phyloP scores from a whole-genome alignment of 2,888 invertebrate species.

The Lamellibrachia satsuma region DNA sequence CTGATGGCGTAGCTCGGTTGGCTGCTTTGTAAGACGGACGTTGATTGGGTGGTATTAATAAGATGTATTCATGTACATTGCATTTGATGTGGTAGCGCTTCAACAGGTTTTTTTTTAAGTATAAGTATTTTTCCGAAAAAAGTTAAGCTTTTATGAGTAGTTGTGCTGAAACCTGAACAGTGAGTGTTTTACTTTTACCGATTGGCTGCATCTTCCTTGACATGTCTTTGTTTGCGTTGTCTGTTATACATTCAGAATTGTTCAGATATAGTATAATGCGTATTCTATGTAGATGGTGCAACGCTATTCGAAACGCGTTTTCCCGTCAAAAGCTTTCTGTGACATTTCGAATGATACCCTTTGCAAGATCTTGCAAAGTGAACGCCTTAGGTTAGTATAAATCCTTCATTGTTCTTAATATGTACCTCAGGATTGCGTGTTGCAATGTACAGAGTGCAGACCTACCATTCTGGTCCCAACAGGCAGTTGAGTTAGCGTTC shows the following conservation, averaged over 20 bases:
- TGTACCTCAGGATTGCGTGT: background rate
- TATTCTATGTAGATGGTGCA: constrained; percentile 29
- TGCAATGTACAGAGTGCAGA: no score
- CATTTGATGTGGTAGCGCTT: background rate
- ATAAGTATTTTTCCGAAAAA: no score
- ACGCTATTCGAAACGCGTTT: constrained; percentile 31
- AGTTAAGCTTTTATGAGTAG: no score
- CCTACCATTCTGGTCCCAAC: no score
- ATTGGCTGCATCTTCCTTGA: no score
- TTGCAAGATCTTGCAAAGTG: constrained; percentile 25
- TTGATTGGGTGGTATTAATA: background rate
- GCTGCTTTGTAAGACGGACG: background rate
- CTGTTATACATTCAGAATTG: background rate
- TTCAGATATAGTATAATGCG: background rate
- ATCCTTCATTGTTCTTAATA: background rate
- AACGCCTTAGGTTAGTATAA: background rate
- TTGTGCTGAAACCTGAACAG: no score
- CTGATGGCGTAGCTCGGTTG: background rate
- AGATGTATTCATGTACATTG: background rate
- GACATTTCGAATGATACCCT: constrained; percentile 29
- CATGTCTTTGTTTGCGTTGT: no score
- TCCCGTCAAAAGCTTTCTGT: constrained; percentile 32
- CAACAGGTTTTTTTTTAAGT: no score
- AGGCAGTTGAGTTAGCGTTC: no score
- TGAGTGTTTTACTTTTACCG: no score